Conservation (phyloP, 2,797 vertebrate species). For the Cryptoprocta ferox region DNA sequence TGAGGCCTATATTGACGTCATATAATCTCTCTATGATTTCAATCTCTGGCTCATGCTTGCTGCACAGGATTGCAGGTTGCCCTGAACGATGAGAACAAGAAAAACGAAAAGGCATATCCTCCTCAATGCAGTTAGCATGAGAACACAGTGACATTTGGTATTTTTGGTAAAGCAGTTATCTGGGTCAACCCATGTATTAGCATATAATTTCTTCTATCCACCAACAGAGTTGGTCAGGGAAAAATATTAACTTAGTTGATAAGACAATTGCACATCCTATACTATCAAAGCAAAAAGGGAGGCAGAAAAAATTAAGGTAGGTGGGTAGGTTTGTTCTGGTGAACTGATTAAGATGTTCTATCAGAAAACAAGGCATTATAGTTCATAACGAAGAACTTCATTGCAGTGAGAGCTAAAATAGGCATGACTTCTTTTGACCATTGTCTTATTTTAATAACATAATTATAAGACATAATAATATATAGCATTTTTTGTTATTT, state of each 20-base stretch:
- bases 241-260: constrained; percentile 44
- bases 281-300: not conserved
- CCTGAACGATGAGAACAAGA: constrained; percentile 42
- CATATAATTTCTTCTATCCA: constrained; percentile 3
- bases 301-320: not conserved
- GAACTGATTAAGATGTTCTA: not conserved
- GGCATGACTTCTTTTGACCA: not conserved
- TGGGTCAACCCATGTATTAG: not conserved
- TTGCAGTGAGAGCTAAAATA: not conserved
- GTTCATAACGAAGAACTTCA: not conserved
- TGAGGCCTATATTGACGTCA: not conserved
- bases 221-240: not conserved
- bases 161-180: constrained; percentile 48
- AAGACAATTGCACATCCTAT: not conserved
- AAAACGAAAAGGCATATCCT: not conserved
- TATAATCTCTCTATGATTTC: not conserved
- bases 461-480: constrained; percentile 5
- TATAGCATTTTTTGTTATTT: not conserved
- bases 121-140: not conserved
- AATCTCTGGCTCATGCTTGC: not conserved
- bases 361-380: not conserved
- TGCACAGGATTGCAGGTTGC: constrained; percentile 5
- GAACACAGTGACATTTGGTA: constrained; percentile 10
- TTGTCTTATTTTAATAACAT: constrained; percentile 21
- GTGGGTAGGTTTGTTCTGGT: not conserved